Conservation (phyloP, 2,888 invertebrate species). For the Hymenopus coronatus region DNA sequence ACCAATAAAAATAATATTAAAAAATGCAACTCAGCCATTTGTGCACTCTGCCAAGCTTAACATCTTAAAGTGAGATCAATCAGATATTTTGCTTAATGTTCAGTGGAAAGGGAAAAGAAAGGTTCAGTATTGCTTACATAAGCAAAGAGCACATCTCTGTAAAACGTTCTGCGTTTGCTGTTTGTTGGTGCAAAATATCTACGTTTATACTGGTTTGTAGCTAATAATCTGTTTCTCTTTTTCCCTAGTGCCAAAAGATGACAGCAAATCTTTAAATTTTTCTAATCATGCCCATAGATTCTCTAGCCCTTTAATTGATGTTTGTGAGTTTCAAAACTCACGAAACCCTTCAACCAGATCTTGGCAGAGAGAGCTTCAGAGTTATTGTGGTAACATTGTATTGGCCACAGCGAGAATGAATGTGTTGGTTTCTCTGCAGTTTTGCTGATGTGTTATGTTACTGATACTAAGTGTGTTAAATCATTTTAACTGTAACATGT, state of each 20-base stretch:
- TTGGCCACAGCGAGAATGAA: not conserved
- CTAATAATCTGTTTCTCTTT: not conserved
- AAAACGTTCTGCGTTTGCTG: not conserved
- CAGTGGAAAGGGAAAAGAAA: not conserved
- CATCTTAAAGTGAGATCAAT: not conserved
- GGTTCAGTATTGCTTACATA: not conserved
- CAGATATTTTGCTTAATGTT: not conserved
- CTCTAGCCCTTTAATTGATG: not conserved
- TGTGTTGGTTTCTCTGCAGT: not conserved
- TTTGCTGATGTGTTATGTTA: not conserved
- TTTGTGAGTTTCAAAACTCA: not conserved
- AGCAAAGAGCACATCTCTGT: not conserved
- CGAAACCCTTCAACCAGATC: not conserved
- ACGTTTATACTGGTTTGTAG: not conserved
- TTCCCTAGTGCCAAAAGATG: not conserved
- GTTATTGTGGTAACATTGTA: not conserved
- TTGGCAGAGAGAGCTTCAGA: not conserved
- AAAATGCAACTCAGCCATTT: not conserved
- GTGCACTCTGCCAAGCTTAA: not conserved
- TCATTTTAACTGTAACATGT: constrained; percentile 16
- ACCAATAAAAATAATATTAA: not conserved
- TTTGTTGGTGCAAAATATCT: not conserved
- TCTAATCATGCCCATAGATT: not conserved
- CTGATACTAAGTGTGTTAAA: not conserved
- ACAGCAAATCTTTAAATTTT: not conserved